These are phyloP conservation scores for Orthonevra nobilis DNA, from an alignment of 2,888 invertebrate species.

Conservation along the genomic window DNA sequence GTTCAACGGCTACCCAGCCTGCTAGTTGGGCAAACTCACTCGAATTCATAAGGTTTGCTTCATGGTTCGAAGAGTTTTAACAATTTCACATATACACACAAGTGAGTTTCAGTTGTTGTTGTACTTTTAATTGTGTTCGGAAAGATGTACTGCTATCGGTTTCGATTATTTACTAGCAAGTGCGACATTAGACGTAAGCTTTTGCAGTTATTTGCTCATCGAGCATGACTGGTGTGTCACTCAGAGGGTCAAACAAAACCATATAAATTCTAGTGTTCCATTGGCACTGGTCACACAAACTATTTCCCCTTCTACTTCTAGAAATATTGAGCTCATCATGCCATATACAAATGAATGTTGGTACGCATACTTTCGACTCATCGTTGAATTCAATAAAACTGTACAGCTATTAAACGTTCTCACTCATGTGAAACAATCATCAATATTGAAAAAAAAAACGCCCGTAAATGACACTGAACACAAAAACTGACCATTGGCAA, in stretches of 20 bases:
- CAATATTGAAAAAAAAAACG: too few species aligned
- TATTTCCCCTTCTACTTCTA: background rate
- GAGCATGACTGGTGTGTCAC: conserved; percentile 28
- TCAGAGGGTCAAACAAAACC: conserved; percentile 25
- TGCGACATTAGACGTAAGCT: conserved; percentile 13
- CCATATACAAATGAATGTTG: too few species aligned
- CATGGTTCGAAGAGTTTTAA: conserved; percentile 40
- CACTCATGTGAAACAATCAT: too few species aligned
- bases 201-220: conserved; percentile 45
- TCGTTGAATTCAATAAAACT: too few species aligned
- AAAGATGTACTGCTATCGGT: conserved; percentile 2
- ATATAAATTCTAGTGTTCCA: conserved; percentile 2
- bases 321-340: too few species aligned
- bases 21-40: conserved; percentile 34
- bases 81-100: conserved; percentile 14
- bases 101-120: background rate
- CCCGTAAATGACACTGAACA: too few species aligned
- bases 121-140: background rate
- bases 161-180: conserved; percentile 20
- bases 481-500: too few species aligned
- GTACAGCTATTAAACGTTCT: too few species aligned
- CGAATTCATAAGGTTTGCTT: conserved; percentile 39
- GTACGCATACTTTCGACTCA: too few species aligned
- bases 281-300: too few species aligned
- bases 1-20: conserved; percentile 33